Evolutionary conservation across 2,113 vertebrate genomes (phyloP).

Genomic region (Phylloscopus trochiloides): DNA sequence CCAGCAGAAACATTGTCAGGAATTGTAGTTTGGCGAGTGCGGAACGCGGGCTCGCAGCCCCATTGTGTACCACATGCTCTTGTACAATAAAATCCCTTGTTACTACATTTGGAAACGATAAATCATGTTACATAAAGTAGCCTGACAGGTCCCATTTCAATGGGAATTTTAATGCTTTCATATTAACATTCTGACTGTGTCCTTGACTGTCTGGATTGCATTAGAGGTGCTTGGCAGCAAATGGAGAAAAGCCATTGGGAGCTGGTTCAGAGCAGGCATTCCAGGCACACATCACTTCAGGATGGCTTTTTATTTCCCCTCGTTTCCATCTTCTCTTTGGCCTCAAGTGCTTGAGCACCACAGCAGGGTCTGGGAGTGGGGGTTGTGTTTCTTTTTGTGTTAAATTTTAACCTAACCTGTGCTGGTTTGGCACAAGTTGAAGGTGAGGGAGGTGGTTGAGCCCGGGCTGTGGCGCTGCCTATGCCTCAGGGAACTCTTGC

Average conservation of each 20-base stretch:
- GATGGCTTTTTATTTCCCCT: neutral
- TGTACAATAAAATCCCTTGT: slow-evolving; percentile 60
- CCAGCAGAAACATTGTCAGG: neutral
- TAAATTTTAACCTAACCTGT: neutral
- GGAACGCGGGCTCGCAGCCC: neutral
- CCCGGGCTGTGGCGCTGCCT: neutral
- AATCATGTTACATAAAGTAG: slow-evolving; percentile 65
- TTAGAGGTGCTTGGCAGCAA: slow-evolving; percentile 62
- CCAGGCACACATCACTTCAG: neutral
- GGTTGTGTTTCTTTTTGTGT: neutral
- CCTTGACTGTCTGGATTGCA: slow-evolving; percentile 51
- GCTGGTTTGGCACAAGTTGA: accelerated
- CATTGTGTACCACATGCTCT: slow-evolving; percentile 31
- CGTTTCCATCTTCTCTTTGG: neutral
- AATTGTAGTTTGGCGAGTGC: neutral
- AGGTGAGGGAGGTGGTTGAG: neutral
- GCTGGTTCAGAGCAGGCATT: neutral
- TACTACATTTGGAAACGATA: slow-evolving; percentile 59
- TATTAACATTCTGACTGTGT: slow-evolving; percentile 61
- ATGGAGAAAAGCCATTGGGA: slow-evolving; percentile 25
- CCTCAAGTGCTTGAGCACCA: neutral
- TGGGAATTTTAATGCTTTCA: slow-evolving; percentile 63
- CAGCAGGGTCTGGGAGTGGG: neutral
- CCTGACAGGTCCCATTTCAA: slow-evolving; percentile 58
- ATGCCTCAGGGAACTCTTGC: accelerated